Base-by-base conservation (phyloP, 2,888 invertebrate species). In the Hedya salicella region DNA sequence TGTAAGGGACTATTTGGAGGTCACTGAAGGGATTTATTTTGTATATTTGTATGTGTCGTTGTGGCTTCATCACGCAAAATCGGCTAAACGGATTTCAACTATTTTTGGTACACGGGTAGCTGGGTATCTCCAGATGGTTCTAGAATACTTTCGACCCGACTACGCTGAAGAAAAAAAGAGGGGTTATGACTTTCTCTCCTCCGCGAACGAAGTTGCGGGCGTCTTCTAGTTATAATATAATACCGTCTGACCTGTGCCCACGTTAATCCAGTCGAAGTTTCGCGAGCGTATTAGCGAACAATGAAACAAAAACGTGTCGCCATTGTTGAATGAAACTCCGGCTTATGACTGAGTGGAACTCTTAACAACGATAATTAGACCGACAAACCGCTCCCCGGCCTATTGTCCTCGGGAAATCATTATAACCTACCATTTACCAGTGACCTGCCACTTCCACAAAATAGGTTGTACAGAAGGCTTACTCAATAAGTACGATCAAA, bases 261-360 rank as follows among this genome's bases (percentile, higher is more conserved):
- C 75, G 39, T 80, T 80, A 81, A 83, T 83, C 79, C 80, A 78
- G 81, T 75, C 74, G 76, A 82, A 83, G 78, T 82, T 79, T 73
- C 71, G 75, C 74, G 71, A 71, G 69, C 73, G 76, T 79, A 81
- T 82, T 82, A 82, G 75, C 81, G 82, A 80, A 85, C 83, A 85
- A 85, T 84, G 82, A 80, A 82, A 78, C 75, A 70, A 78, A 80
- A 81, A 81, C 78, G 80, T 83, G 83, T 84, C 77, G 76, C 78
- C 75, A 80, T 79, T 83, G 82, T 80, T 77, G 75, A 77, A 77
- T 78, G 77, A 69, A 77, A 74, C 78, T 70, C 76, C 69, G 71
- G 77, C 77, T 80, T 79, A 77, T 79, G 77, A 78, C 78, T 72
- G 74, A 78, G 75, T 77, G 73, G 69, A 78, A 78, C 78, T 78